Evolutionary conservation across 2,797 vertebrate genomes (phyloP).

Genomic region (Mycteria americana): DNA sequence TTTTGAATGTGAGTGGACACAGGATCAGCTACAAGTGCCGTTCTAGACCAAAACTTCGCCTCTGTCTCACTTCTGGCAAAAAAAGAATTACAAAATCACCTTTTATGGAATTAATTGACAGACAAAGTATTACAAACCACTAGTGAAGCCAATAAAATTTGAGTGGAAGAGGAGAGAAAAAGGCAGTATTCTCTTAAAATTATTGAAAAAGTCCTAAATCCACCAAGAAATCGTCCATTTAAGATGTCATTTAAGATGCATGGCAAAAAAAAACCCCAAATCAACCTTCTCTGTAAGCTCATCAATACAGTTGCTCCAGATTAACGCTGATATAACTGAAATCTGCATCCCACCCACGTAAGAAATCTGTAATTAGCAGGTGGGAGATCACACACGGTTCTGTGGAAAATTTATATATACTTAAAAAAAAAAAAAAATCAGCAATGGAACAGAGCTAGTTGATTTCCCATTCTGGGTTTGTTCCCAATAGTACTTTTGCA

Average conservation of each 20-base stretch:
- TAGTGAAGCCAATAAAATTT: background rate
- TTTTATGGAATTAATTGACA: background rate
- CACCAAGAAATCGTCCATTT: background rate
- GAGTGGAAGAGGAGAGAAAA: background rate
- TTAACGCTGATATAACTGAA: slow-evolving; percentile 20
- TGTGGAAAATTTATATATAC: slow-evolving; percentile 2
- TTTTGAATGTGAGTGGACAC: background rate
- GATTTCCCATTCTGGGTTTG: background rate
- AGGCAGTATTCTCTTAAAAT: background rate
- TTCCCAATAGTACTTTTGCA: background rate
- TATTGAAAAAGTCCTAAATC: background rate
- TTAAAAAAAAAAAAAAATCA: background rate
- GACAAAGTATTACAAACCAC: background rate
- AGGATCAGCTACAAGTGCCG: background rate
- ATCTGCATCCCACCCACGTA: slow-evolving; percentile 17
- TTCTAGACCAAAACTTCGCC: background rate
- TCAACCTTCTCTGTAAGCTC: background rate
- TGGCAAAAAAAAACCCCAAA: rapidly evolving
- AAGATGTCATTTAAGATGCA: background rate
- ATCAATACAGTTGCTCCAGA: slow-evolving; percentile 18
- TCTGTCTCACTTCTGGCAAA: background rate
- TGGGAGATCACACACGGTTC: slow-evolving; percentile 33
- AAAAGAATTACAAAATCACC: background rate
- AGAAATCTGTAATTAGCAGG: slow-evolving; percentile 44
- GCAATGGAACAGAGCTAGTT: background rate